phyloP scores from a whole-genome alignment of 2,797 vertebrate genomes.

The Catharus ustulatus region DNA sequence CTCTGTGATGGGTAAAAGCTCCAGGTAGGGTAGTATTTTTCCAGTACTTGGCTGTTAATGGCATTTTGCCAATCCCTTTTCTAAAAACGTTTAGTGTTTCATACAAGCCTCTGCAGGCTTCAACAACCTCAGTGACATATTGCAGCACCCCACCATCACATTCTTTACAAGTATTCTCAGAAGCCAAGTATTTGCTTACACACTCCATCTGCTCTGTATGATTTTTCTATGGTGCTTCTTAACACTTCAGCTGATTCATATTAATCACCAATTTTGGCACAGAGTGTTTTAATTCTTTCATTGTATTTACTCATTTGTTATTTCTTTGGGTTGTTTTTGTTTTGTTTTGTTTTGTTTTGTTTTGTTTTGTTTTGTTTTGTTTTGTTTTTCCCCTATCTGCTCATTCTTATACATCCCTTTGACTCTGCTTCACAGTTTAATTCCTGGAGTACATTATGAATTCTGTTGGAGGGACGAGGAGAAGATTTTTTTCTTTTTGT shows the following conservation, averaged over 20 bases:
- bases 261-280: neutral
- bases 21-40: neutral
- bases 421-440: neutral
- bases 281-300: neutral
- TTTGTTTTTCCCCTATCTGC: neutral
- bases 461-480: neutral
- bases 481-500: neutral
- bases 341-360: neutral
- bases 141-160: neutral
- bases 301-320: neutral
- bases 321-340: too few relatives aligned
- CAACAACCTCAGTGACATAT: neutral
- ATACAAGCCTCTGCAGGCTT: neutral
- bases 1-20: neutral
- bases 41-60: neutral
- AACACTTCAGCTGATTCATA: neutral
- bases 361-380: accelerated
- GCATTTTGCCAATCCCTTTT: neutral
- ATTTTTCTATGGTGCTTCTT: neutral
- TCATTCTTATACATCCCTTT: neutral
- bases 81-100: neutral
- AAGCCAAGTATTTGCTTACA: neutral
- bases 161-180: neutral
- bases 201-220: neutral
- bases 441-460: neutral